phyloP scores from a whole-genome alignment of 2,797 vertebrate genomes.

The Sebastes hubbsi region DNA sequence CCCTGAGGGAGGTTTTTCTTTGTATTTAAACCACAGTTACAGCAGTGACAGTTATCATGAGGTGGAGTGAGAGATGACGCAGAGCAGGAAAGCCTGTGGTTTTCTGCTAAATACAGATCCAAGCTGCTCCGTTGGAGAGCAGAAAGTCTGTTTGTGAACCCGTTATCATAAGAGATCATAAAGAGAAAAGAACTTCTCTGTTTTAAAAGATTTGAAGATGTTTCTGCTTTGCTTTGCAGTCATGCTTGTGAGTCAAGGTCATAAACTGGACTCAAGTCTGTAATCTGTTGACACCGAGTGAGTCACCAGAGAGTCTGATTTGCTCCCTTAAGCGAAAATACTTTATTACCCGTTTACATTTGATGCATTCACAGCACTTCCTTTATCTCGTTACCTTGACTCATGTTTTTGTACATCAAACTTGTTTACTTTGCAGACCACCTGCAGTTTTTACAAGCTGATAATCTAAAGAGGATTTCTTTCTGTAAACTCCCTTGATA shows the following conservation, averaged over 20 bases:
- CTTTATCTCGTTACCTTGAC: neutral
- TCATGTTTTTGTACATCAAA: neutral
- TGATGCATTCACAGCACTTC: neutral
- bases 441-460: neutral
- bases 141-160: neutral
- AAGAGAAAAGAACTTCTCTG: neutral
- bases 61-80: neutral
- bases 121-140: neutral
- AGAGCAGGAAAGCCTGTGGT: neutral
- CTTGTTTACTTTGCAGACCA: neutral
- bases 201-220: conserved; percentile 13
- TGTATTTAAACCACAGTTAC: neutral
- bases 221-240: conserved; percentile 14
- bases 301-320: neutral
- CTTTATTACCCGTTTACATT: neutral
- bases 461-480: neutral
- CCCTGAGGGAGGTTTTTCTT: neutral
- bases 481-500: neutral
- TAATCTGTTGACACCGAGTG: conserved; percentile 17
- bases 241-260: conserved; percentile 13
- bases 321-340: neutral
- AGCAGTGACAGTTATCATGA: neutral
- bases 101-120: neutral
- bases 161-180: neutral
- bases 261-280: conserved; percentile 21